Evolutionary conservation across 2,113 vertebrate species (phyloP).

Genomic region (Tonatia bakeri): DNA sequence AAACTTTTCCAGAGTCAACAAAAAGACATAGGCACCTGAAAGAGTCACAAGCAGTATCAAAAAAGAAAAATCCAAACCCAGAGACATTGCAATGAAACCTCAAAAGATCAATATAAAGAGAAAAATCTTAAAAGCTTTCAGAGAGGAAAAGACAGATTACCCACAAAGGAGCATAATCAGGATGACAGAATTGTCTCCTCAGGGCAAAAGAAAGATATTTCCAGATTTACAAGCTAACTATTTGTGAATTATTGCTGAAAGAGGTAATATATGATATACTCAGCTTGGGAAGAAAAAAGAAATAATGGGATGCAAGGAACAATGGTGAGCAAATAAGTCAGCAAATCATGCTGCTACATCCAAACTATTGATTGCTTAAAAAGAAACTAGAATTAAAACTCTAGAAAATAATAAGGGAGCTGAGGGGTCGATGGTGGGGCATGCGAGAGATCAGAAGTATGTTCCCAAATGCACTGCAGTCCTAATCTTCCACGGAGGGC

Average conservation of each 20-base stretch:
- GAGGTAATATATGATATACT: background rate
- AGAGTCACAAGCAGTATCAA: background rate
- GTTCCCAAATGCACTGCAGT: background rate
- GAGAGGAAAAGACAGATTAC: background rate
- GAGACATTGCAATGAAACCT: background rate
- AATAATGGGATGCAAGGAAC: background rate
- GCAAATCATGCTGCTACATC: background rate
- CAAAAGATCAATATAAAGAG: background rate
- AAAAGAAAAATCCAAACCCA: conserved; percentile 17
- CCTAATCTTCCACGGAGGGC: background rate
- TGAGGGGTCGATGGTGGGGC: background rate
- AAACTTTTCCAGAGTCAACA: background rate
- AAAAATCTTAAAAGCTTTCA: background rate
- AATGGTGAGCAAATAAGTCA: background rate
- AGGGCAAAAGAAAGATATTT: background rate
- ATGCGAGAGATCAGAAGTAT: background rate
- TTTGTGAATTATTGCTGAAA: background rate
- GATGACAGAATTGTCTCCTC: background rate
- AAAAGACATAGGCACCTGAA: background rate
- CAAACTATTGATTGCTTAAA: background rate
- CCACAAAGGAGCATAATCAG: background rate
- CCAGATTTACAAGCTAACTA: background rate
- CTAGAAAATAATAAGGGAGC: background rate
- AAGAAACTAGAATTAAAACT: background rate
- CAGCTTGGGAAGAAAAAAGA: background rate